Evolutionary conservation across 2,113 vertebrate genomes (phyloP).

Genomic region (Setophaga kirtlandii): DNA sequence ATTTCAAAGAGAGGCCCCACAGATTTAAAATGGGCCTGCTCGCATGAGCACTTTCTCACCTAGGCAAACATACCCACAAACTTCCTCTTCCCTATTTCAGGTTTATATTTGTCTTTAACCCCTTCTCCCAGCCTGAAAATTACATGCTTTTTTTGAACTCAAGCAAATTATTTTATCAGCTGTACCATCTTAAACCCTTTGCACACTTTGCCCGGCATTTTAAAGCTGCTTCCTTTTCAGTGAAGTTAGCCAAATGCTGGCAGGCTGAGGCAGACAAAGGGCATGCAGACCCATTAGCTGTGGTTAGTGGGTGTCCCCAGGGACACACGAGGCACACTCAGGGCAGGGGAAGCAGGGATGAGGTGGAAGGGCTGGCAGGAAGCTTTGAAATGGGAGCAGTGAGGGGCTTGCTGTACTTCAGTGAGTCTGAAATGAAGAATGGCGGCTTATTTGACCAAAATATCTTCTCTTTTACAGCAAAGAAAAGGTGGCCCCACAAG

Average conservation of each 20-base stretch:
- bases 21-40: not conserved
- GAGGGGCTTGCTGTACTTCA: not conserved
- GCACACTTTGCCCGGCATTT: not conserved
- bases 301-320: not conserved
- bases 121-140: not conserved
- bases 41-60: not conserved
- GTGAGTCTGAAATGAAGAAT: not conserved
- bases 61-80: not conserved
- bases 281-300: not conserved
- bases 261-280: not conserved
- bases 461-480: conserved; percentile 82
- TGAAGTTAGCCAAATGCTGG: not conserved
- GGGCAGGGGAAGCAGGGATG: not conserved
- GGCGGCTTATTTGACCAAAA: not conserved
- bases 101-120: not conserved
- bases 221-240: not conserved
- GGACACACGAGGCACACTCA: not conserved
- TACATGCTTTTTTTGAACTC: not conserved
- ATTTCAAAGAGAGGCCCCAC: not conserved
- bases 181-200: accelerated
- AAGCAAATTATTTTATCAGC: not conserved
- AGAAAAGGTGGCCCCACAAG: conserved; percentile 98
- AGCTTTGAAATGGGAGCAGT: not conserved
- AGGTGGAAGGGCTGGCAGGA: not conserved
- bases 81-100: not conserved